Evolutionary conservation across 2,888 invertebrate species (phyloP).

Genomic region (Masnerella sp.): DNA sequence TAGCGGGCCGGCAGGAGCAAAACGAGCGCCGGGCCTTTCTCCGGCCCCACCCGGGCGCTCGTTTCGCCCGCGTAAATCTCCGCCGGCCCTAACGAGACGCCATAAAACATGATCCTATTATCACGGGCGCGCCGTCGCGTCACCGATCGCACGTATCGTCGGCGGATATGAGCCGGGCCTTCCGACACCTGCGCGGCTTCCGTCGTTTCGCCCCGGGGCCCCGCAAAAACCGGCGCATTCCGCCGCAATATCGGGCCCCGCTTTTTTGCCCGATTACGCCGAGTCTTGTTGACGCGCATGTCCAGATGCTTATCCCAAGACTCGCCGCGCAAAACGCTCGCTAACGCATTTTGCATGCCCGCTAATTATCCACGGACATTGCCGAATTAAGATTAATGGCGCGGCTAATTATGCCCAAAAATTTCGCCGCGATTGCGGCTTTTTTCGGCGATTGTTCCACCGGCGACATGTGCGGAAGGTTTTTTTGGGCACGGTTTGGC

Average conservation of each 20-base stretch:
- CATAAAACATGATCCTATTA: constrained; percentile 77
- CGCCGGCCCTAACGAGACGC: constrained; percentile 74
- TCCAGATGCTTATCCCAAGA: constrained; percentile 55
- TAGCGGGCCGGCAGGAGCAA: constrained; percentile 9
- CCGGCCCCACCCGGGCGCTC: constrained; percentile 13
- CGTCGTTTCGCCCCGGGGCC: constrained; percentile 44
- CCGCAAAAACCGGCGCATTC: constrained; percentile 48
- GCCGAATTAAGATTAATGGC: constrained; percentile 53
- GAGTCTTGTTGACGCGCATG: constrained; percentile 51
- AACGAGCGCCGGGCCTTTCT: constrained; percentile 36
- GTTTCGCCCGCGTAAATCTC: constrained; percentile 70
- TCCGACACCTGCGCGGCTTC: constrained; percentile 56
- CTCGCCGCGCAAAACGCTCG: constrained; percentile 50
- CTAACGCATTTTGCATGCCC: constrained; percentile 53
- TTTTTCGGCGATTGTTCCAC: constrained; percentile 31
- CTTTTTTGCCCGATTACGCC: constrained; percentile 41
- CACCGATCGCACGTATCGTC: constrained; percentile 54
- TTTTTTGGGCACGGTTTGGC: no score
- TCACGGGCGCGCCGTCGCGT: constrained; percentile 68
- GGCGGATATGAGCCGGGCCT: constrained; percentile 38
- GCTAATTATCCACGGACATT: constrained; percentile 49
- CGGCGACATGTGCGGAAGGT: no score
- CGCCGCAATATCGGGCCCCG: constrained; percentile 48
- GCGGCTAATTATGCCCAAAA: constrained; percentile 44
- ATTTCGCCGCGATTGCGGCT: constrained; percentile 45